Base-by-base conservation (phyloP, 2,113 vertebrate genomes). In the Vidua chalybeata region DNA sequence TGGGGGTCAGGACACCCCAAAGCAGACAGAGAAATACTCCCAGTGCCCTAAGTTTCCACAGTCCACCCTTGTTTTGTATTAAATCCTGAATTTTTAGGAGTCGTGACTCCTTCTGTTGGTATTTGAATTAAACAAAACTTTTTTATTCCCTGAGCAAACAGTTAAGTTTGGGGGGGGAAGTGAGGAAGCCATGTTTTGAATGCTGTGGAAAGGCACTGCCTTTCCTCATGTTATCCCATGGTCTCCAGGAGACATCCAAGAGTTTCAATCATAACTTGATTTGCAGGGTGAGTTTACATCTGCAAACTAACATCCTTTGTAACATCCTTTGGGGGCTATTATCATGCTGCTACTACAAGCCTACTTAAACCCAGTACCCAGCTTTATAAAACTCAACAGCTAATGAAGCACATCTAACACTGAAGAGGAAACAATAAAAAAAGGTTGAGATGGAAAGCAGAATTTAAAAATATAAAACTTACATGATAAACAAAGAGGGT, bases 101-200 rank as follows among this genome's bases (percentile, higher is more conserved):
- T 46, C n/a, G 5, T 5, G 11, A 49, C 4, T 85, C 41, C 33
- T 79, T 79, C 56, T 79, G 26, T 51, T 69, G 55, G 9, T 17
- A 30, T 62, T 87, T 71, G 49, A 55, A 56, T 61, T 10, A 58
- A 62, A 59, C 7, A 63, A 89, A 74, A 28, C 3, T 13, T 55
- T 54, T 33, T 11, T 17, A 28, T 55, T 67, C 20, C 28, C 16
- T 33, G 27, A 46, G 33, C 11, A 84, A 84, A 64, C 3, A 58
- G 12, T 30, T 10, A 45, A 54, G 12, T 33, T 74, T 61, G 21
- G 22, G 0, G 3, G 7, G 5, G 20, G 26, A 22, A 35, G 14
- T 1, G 4, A 64, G 33, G 37, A 69, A 43, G 13, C 7, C 0
- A 0, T 24, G 13, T 12, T 48, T 30, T 56, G 41, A n/a, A 35